Evolutionary conservation across 2,113 vertebrate genomes (phyloP), one percentile per base, ranked within the genome.

Genomic region (Gallinago media): DNA sequence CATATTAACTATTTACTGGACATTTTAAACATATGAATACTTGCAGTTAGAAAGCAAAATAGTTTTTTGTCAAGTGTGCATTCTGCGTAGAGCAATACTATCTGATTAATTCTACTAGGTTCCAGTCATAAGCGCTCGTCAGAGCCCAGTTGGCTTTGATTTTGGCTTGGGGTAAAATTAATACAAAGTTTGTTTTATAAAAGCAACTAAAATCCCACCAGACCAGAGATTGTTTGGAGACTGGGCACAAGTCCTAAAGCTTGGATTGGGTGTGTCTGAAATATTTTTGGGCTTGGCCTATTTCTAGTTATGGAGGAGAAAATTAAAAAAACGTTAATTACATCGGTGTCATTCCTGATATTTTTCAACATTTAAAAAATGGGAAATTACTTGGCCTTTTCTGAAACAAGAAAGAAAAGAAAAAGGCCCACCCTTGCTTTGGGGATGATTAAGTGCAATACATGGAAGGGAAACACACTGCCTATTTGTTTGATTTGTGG

Each of bases 181-280:
- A 94, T 93, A 61, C 22, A 75, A 93, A 94, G 54, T 92, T 94
- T 96, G 65, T 92, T 97, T 96, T 92, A 88, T 22, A 92, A 91
- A 96, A 95, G 31, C 92, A 89, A 91, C 85, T 86, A 63, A 92
- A 96, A 96, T 96, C 91, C 73, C 96, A 92, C 61, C 50, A 94
- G 88, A 90, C 40, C 76, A 72, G 63, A 90, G 85, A 86, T 54
- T 84, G 17, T 74, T 92, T 77, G 67, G 42, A 94, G 71, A 18
- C 74, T 71, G 85, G 95, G 84, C 93, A 97, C 14, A 94, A 92
- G 84, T 94, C 80, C 83, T 92, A 92, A 86, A 83, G 67, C 34
- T 93, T 77, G 78, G 55, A 75, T 85, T 3, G 93, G 95, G 96
- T 85, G 96, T 96, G 96, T 93, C 94, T 89, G 63, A 89, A 93